Evolutionary conservation across 2,888 invertebrate genomes (phyloP), one percentile per base, ranked within the genome.

Genomic region (Agapostemon virescens): DNA sequence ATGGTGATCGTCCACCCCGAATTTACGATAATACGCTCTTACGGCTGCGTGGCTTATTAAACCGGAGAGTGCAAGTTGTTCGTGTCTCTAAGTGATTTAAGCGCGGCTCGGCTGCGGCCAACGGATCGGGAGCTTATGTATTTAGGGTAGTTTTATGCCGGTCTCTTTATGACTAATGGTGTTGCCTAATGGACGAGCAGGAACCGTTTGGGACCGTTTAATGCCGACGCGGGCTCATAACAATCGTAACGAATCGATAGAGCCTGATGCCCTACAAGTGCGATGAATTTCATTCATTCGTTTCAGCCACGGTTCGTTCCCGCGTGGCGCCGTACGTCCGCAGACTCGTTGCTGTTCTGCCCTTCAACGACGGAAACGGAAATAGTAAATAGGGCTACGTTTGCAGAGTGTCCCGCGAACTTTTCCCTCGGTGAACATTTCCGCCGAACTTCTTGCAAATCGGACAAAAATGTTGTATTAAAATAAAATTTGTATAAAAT

Each of bases 41-140:
- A 72, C 45, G 45, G 38, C 71, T 76, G 70, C 68, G 77, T 38
- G 68, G 76, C 74, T 77, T 84, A 81, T 83, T 84, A 84, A 79
- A 76, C 45, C 20, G 23, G 64, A 26, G 17, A 73, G 49, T 30
- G 40, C 26, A 6, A 45, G 49, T 40, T 38, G 45, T 49, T 33
- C 26, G 49, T 38, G 58, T 23, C 20, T 38, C n/a, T 23, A 63
- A 81, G 81, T 80, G 69, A 55, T 80, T 45, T 38, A 45, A 45
- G 68, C 20, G 15, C 26, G 30, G 20, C 13, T 55, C 15, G 68
- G 64, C 69, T 49, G 26, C 74, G 66, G 80, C 49, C 73, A 42
- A 4, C 23, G 36, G 30, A 7, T n/a, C 42, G 11, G 17, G n/a
- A 30, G 42, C 45, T 73, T 36, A 30, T 26, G 38, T 17, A 26